Conservation (phyloP, 2,113 vertebrate species). For the Eudyptes chrysolophus region DNA sequence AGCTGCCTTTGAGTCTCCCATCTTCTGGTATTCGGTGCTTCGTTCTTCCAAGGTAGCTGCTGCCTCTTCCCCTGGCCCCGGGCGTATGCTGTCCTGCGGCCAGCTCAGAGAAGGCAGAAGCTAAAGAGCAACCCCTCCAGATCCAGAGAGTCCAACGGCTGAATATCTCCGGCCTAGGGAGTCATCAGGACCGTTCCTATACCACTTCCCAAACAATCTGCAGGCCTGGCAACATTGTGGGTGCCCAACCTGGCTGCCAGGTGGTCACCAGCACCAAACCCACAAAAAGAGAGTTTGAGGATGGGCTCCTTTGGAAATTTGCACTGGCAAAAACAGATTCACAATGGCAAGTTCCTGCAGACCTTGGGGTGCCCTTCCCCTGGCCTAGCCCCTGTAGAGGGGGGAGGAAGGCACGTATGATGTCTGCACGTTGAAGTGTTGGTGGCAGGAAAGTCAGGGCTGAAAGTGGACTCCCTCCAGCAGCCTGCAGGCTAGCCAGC, state of each 20-base stretch:
- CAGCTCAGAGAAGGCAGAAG: neutral
- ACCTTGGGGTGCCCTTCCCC: neutral
- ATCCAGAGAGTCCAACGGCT: neutral
- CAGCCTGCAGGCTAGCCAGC: neutral
- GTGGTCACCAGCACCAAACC: neutral
- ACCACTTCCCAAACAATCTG: fast-evolving
- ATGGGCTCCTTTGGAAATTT: neutral
- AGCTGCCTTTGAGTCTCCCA: neutral
- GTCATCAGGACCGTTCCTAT: fast-evolving
- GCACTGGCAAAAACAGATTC: neutral
- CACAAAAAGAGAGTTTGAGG: neutral
- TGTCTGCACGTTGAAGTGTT: neutral
- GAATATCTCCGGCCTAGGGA: neutral
- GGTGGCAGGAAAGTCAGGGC: neutral
- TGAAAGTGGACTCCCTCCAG: neutral
- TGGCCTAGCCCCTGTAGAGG: neutral
- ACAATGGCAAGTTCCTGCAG: neutral
- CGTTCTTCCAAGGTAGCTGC: neutral
- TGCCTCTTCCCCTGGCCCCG: fast-evolving
- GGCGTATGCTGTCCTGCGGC: neutral
- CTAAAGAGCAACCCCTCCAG: neutral
- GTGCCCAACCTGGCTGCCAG: neutral
- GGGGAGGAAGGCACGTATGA: fast-evolving
- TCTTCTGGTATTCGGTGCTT: neutral
- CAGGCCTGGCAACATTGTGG: neutral